Evolutionary conservation across 2,888 invertebrate species (phyloP), one percentile per base, ranked within the genome.

Genomic region (Masnerella sp.): DNA sequence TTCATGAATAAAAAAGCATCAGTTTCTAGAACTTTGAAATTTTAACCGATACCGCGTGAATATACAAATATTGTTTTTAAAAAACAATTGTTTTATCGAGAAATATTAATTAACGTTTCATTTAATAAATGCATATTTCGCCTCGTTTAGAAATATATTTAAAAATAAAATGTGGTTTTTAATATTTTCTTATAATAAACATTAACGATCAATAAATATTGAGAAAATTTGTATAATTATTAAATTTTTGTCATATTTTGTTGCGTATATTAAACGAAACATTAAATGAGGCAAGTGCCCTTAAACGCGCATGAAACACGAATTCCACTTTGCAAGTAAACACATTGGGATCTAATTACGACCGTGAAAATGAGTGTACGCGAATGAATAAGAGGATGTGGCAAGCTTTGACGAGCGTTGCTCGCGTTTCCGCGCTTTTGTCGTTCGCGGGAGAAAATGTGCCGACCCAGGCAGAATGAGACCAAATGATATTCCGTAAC

Each of bases 371-470:
- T 56, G 65, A 65, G 59, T 47, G 58, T 61, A 32, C 36, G 67
- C 43, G 51, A 59, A 20, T 58, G 74, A 68, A 74, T 67, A 76
- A 75, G 76, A 80, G 80, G 78, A 79, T 81, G 80, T 80, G 74
- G 78, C 77, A 79, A 79, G 80, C 77, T 67, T 77, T 62, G 77
- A 61, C 54, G 74, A 68, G 75, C 73, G 74, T 61, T 73, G 81
- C 79, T 82, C 82, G 83, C 78, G 74, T 83, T 85, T 85, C 84
- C 83, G 84, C 76, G 80, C 78, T 78, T 84, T 85, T 85, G 84
- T 84, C 80, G 75, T 76, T 54, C 49, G 30, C 69, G 64, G 58
- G 72, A 61, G 76, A 78, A 80, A 80, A 80, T 80, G 78, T 77
- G 79, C 77, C 76, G 70, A 74, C 72, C 73, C 65, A 47, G 34